Evolutionary conservation across 1,140 invertebrate genomes (phyloP), one percentile per base, ranked within the genome.

Genomic region (Coelopa frigida): DNA sequence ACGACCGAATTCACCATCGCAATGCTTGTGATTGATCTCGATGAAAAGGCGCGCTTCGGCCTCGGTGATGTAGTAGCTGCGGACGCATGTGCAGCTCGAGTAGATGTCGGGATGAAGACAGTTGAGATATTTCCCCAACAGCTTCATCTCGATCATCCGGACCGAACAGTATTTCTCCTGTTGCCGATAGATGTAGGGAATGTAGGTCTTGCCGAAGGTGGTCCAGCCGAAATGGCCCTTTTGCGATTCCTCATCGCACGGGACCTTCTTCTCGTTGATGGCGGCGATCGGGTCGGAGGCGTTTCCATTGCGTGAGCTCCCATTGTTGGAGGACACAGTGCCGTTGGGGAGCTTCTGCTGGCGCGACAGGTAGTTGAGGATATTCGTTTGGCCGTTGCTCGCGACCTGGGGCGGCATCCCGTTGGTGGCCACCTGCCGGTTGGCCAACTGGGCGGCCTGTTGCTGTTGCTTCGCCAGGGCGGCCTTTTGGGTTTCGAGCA

Each of bases 1-100:
- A 33, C 84, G 79, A 1, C 92, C 92, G 71, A 89, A 97, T 55
- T 90, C 83, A 51, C 76, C 81, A 56, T 94, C 91, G 75, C 91
- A 94, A 61, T 97, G 94, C 68, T 84, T 86, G 23, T 79, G 73
- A 72, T 96, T 98, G 49, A 97, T 94, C 70, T 96, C 92, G 65
- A 92, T 94, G 20, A 96, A 77, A 12, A 96, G 74, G 49, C 87
- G 83, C 36, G 88, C 84, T 73, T 97, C 93, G 3, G 83, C 80
- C 51, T 90, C 86, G 5, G 90, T 95, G 45, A 95, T 92, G 66
- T 89, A 95, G 68, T 93, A 93, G 73, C 89, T 93, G 46, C 87
- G 79, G 42, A 97, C 89, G 66, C 86, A 89, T 2, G 89, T 91
- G 68, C 89, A 93, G 44, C 73, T 79, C 52, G 76, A 81, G 68